Evolutionary conservation across 2,888 invertebrate genomes (phyloP), one percentile per base, ranked within the genome.

Genomic region (Druceiella hillmani): DNA sequence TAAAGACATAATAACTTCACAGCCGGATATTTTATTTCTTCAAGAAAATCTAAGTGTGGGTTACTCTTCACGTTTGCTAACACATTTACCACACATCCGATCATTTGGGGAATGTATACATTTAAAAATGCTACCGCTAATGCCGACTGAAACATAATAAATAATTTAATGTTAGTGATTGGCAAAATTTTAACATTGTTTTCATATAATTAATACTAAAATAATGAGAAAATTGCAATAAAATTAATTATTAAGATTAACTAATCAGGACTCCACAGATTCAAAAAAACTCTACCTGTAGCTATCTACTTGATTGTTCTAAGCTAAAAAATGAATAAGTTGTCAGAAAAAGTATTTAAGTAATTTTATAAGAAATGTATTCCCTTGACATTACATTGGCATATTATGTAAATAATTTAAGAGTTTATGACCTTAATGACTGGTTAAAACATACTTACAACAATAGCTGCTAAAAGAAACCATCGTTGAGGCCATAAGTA

Each of bases 51-150:
- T 0, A 47, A 50, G 6, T 53, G 41, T 0, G 64, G 61, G 31
- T 66, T 65, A 29, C 54, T 54, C 38, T 58, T 64, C 49, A 66
- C 57, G 25, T 54, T 57, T 0, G 70, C 66, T 4, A 71, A 46
- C 2, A 72, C 79, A 66, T 94, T 92, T 11, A 93, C 84, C 17
- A 93, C 70, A 29, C 79, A 79, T 13, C 93, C 93, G 40, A 94
- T 72, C 53, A 87, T 66, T 40, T 85, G 79, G 1, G 94, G 94
- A 52, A 94, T 88, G 67, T 89, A 81, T 38, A 94, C 87, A 58
- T 94, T 95, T 40, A 93, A 72, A 46, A 87, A 68, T 9, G 94
- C 93, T 15, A 92, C 92, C 35, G 83, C 75, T 38, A 94, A 62
- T 3, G 94, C 92, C 41, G 90, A 88, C 92, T 93, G 66, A 38